phyloP scores from a whole-genome alignment of 2,113 vertebrate species.

The Talpa occidentalis region DNA sequence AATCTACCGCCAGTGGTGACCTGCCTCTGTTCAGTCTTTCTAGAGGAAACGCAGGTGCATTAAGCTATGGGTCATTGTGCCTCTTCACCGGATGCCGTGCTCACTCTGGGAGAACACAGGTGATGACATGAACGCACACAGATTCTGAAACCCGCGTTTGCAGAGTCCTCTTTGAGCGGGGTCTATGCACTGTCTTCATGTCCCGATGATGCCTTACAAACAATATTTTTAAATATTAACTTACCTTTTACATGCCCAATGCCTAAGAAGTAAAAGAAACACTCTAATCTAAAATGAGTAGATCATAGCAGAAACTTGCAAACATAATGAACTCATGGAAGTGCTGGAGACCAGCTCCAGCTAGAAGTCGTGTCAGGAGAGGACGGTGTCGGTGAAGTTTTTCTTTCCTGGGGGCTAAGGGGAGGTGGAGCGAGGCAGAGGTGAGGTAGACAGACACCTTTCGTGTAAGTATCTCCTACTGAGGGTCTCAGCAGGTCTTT shows the following conservation, averaged over 20 bases:
- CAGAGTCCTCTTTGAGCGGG: not conserved
- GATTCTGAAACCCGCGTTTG: constrained; percentile 28
- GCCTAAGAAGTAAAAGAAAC: not conserved
- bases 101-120: constrained; percentile 54
- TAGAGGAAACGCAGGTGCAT: not conserved
- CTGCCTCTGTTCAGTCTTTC: not conserved
- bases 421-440: too few species aligned
- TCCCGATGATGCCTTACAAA: not conserved
- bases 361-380: too few species aligned
- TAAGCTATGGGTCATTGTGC: not conserved
- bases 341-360: too few species aligned
- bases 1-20: constrained; percentile 51
- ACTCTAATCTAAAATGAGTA: not conserved
- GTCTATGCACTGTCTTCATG: not conserved
- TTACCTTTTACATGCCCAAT: not conserved
- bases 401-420: too few species aligned
- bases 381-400: too few species aligned
- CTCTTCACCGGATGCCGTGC: not conserved
- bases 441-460: too few species aligned
- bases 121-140: constrained; percentile 51
- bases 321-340: not conserved
- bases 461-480: too few species aligned
- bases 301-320: not conserved
- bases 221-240: too few species aligned
- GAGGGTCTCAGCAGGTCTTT: too few species aligned